Evolutionary conservation across 2,797 vertebrate genomes (phyloP), one percentile per base, ranked within the genome.

Genomic region (Lagocephalus sceleratus): DNA sequence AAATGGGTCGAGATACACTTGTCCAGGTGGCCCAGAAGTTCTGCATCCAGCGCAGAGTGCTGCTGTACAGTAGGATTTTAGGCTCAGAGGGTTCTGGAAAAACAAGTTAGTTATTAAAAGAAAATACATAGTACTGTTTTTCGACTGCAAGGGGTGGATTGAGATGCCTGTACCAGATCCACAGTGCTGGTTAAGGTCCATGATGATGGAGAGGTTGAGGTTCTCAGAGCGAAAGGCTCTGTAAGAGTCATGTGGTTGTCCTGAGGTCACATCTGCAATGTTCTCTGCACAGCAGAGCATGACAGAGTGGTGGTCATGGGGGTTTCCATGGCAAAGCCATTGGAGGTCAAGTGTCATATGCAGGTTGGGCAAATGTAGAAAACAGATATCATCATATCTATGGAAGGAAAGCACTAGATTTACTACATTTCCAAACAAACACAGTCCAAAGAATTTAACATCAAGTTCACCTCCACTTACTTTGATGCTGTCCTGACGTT

Each of bases 21-120:
- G 94, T 98, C 96, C 96, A 98, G 0, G 95, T 99, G 60, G 97
- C 97, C 96, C 95, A 98, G 56, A 99, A 99, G 86, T 99, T 99
- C 76, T 99, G 97, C 97, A 99, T 99, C 97, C 97, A 99, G 57
- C 97, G 96, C 61, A 99, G 85, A 0, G 97, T 99, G 87, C 95
- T 98, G 89, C 97, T 99, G 70, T 99, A 99, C 41, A 99, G 87
- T 64, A 99, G 90, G 78, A 99, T 94, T 73, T 89, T 91, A 21
- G 96, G 97, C 87, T 94, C 92, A 50, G 82, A 88, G 16, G 87
- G 79, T 46, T 94, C 97, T 99, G 76, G 48, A 68, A 57, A 26
- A 8, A 5, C 11, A 46, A 46, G 12, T 17, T 6, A 22, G 5
- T 6, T 46, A 3, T 46, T 12, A 46, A 14, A 21, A 42, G 6